Conservation (phyloP, 2,888 invertebrate species). For the Argyra leucocephala region DNA sequence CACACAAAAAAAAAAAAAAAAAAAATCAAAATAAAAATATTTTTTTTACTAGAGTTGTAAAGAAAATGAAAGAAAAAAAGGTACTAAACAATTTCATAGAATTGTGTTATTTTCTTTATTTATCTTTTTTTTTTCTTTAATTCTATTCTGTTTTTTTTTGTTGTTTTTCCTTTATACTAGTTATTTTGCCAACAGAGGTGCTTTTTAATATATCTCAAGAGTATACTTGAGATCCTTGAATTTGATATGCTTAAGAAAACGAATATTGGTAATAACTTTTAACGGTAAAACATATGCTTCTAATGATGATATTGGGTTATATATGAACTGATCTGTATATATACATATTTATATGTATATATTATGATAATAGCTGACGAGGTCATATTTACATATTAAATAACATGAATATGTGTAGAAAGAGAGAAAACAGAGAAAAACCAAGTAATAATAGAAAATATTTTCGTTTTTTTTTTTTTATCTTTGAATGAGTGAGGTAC, state of each 20-base stretch:
- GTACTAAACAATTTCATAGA: not conserved
- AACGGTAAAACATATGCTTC: not conserved
- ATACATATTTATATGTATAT: not conserved
- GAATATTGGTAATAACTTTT: not conserved
- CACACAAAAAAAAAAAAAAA: no score
- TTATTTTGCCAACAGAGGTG: not conserved
- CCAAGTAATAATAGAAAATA: no score
- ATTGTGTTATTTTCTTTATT: not conserved
- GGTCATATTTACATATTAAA: no score
- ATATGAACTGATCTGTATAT: not conserved
- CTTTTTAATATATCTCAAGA: not conserved
- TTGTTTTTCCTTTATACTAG: not conserved
- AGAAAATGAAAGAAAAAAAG: not conserved
- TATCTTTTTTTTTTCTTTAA: not conserved
- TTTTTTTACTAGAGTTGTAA: no score
- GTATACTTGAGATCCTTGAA: slow-evolving; percentile 3
- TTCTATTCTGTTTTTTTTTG: not conserved
- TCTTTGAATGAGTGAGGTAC: no score
- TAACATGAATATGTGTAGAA: no score
- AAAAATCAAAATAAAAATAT: no score
- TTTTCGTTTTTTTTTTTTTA: no score
- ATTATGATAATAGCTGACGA: not conserved
- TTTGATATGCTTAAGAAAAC: not conserved
- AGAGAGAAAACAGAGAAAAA: no score
- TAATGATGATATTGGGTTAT: not conserved